phyloP scores from a whole-genome alignment of 2,888 invertebrate species.

The Selenia dentaria region DNA sequence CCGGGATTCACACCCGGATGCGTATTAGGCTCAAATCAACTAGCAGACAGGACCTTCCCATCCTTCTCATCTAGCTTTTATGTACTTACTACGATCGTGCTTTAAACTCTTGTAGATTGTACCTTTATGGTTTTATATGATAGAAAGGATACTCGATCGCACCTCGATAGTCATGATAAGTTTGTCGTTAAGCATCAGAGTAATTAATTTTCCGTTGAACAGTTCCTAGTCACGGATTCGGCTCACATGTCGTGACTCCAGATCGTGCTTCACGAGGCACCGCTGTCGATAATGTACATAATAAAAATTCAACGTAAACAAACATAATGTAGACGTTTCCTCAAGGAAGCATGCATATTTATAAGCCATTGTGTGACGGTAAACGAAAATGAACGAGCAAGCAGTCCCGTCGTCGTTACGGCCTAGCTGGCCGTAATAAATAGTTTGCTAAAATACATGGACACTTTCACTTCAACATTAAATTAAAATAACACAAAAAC shows the following conservation, averaged over 20 bases:
- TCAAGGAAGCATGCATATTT: constrained; percentile 39
- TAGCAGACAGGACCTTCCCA: neutral
- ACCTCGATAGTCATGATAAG: no score
- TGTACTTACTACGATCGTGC: no score
- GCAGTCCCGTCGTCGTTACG: constrained; percentile 20
- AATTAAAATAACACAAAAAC: constrained; percentile 33
- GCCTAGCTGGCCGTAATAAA: constrained; percentile 14
- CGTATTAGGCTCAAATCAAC: neutral
- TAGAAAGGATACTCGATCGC: no score
- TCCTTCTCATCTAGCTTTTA: neutral
- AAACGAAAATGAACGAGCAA: constrained; percentile 23
- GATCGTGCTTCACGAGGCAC: constrained; percentile 18
- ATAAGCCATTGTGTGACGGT: constrained; percentile 27
- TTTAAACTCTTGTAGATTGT: no score
- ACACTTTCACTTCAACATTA: constrained; percentile 35
- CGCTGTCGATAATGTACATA: constrained; percentile 14
- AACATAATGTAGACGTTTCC: constrained; percentile 35
- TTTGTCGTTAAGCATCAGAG: neutral
- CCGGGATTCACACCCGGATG: constrained; percentile 12
- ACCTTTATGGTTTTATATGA: no score
- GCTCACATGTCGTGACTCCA: constrained; percentile 19
- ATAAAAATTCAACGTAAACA: constrained; percentile 29
- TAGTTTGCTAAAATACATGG: constrained; percentile 14
- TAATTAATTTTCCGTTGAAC: constrained; percentile 1
- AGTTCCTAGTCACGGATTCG: constrained; percentile 13